Conservation (phyloP, 2,113 vertebrate species). For the Mus pahari region DNA sequence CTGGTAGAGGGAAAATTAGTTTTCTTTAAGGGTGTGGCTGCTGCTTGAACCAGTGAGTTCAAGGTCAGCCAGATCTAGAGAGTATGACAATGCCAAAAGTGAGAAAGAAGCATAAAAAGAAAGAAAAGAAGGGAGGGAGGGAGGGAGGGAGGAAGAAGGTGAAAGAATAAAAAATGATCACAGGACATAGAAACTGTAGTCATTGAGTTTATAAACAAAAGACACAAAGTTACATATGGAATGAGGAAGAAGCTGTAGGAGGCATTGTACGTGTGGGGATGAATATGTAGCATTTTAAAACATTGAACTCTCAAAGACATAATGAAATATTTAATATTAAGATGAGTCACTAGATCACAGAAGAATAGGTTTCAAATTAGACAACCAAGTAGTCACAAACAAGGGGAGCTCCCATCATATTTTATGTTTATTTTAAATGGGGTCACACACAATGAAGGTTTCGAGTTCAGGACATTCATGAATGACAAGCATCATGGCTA, state of each 20-base stretch:
- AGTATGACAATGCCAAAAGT: not conserved
- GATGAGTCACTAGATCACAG: not conserved
- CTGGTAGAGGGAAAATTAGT: not conserved
- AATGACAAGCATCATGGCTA: conserved; percentile 1
- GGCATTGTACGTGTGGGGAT: not conserved
- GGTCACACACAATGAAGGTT: not conserved
- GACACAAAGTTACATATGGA: not conserved
- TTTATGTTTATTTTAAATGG: not conserved
- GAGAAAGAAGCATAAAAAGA: not conserved
- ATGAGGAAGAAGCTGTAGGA: not conserved
- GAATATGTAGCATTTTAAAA: not conserved
- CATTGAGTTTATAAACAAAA: not conserved
- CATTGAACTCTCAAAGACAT: not conserved
- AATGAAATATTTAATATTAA: not conserved
- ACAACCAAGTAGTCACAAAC: not conserved
- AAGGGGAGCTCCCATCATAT: not conserved
- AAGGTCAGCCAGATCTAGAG: not conserved
- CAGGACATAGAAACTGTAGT: not conserved
- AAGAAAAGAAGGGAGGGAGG: no score
- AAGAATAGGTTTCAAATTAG: not conserved
- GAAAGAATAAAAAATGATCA: not conserved
- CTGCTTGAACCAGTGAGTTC: not conserved
- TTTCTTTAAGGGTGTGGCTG: not conserved
- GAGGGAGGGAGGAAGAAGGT: no score
- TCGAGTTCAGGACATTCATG: not conserved